Evolutionary conservation across 2,888 invertebrate species (phyloP).

Genomic region (Pasiphila rectangulata): DNA sequence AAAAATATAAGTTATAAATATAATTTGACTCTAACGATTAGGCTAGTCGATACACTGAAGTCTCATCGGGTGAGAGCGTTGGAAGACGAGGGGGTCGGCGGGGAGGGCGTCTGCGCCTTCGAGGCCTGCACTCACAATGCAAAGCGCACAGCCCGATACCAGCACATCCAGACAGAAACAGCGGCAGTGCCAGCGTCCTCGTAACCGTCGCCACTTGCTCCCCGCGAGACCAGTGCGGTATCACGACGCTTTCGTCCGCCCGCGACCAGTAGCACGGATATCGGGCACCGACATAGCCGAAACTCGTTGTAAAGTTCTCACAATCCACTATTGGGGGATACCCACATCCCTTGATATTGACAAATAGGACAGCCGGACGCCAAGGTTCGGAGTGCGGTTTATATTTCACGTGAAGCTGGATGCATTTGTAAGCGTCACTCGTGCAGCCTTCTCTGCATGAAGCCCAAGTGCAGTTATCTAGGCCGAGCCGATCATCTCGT

Average conservation of each 20-base stretch:
- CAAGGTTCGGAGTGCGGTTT: slow-evolving; percentile 72
- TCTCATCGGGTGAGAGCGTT: slow-evolving; percentile 79
- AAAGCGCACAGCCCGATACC: slow-evolving; percentile 91
- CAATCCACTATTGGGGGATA: slow-evolving; percentile 90
- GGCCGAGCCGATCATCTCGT: slow-evolving; percentile 85
- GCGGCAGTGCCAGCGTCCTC: slow-evolving; percentile 90
- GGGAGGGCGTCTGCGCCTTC: slow-evolving; percentile 84
- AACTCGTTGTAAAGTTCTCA: slow-evolving; percentile 86
- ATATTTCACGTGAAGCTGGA: slow-evolving; percentile 84
- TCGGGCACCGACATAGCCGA: slow-evolving; percentile 84
- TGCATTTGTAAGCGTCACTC: slow-evolving; percentile 87
- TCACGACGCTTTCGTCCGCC: slow-evolving; percentile 89
- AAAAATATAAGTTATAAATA: slow-evolving; percentile 2
- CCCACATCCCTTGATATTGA: slow-evolving; percentile 92
- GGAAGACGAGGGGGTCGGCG: slow-evolving; percentile 83
- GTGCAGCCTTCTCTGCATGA: slow-evolving; percentile 91
- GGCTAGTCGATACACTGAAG: slow-evolving; percentile 70
- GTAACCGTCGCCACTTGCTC: slow-evolving; percentile 91
- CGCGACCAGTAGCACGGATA: slow-evolving; percentile 87
- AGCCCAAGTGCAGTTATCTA: slow-evolving; percentile 90
- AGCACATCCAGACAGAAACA: slow-evolving; percentile 91
- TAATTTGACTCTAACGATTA: slow-evolving; percentile 44
- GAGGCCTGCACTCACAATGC: slow-evolving; percentile 91
- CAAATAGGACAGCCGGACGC: slow-evolving; percentile 84
- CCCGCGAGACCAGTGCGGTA: slow-evolving; percentile 91